phyloP scores from a whole-genome alignment of 2,797 vertebrate species.

The Cyprinodon diabolis region DNA sequence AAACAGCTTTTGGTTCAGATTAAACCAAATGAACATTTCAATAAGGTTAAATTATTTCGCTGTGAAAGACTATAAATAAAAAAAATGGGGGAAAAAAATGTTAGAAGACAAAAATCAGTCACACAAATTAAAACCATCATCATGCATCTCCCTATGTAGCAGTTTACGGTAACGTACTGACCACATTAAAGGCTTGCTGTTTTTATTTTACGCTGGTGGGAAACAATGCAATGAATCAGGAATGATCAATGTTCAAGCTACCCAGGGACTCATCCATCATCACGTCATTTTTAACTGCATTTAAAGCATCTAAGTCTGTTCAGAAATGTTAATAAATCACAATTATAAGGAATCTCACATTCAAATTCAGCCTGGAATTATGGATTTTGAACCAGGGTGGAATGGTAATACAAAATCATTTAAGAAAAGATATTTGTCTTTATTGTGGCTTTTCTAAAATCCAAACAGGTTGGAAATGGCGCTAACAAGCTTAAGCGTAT shows the following conservation, averaged over 20 bases:
- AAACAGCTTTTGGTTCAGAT: not conserved
- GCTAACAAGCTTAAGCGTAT: too few species aligned
- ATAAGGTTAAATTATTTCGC: not conserved
- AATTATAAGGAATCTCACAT: too few species aligned
- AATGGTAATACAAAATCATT: too few species aligned
- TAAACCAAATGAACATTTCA: not conserved
- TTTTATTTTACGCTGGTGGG: not conserved
- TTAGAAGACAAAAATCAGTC: not conserved
- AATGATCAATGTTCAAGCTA: not conserved
- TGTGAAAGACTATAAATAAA: not conserved
- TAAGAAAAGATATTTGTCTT: too few species aligned
- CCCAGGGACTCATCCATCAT: not conserved
- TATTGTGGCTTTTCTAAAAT: too few species aligned
- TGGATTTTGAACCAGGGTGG: too few species aligned
- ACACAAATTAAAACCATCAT: not conserved
- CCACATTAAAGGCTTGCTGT: too few species aligned
- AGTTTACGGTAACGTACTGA: not conserved
- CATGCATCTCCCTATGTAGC: not conserved
- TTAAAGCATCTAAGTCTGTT: too few species aligned
- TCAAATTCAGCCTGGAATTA: too few species aligned
- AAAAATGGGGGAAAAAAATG: not conserved
- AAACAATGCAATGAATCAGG: not conserved
- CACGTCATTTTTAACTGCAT: not conserved
- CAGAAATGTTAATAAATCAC: too few species aligned
- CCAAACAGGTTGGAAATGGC: too few species aligned